phyloP scores from a whole-genome alignment of 2,797 vertebrate genomes.

The Gobio occitaniae region DNA sequence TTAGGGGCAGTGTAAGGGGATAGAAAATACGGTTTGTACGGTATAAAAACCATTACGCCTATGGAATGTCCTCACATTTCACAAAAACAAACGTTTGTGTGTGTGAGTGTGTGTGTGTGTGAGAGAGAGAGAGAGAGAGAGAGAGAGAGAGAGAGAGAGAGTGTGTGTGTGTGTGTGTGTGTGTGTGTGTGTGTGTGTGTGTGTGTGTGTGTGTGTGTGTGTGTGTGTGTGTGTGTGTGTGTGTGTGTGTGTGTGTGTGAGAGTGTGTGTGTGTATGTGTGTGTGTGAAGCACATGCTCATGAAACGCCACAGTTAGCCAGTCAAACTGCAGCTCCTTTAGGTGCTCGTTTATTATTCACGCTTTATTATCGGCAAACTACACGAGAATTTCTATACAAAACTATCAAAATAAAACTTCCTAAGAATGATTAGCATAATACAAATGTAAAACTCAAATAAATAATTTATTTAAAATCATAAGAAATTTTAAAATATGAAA shows the following conservation, averaged over 20 bases:
- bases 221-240: not conserved
- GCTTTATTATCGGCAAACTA: not conserved
- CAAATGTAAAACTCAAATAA: not conserved
- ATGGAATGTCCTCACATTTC: too few relatives aligned
- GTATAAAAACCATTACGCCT: too few relatives aligned
- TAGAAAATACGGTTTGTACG: too few relatives aligned
- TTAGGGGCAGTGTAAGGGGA: too few relatives aligned
- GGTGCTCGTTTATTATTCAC: not conserved
- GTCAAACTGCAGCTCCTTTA: not conserved
- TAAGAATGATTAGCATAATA: not conserved
- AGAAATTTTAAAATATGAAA: not conserved
- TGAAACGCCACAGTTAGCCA: not conserved
- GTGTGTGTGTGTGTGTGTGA: conserved; percentile 58
- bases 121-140: too few relatives aligned
- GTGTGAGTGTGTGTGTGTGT: conserved; percentile 51
- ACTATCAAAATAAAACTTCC: not conserved
- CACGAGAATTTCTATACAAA: not conserved
- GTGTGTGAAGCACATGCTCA: conserved; percentile 67
- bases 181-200: conserved; percentile 59
- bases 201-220: conserved; percentile 62
- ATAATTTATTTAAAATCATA: not conserved
- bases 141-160: too few relatives aligned
- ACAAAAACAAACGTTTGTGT: too few relatives aligned
- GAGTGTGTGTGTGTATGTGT: conserved; percentile 59
- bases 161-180: conserved; percentile 57